phyloP scores from a whole-genome alignment of 2,888 invertebrate genomes.

The Iphiclides podalirius region DNA sequence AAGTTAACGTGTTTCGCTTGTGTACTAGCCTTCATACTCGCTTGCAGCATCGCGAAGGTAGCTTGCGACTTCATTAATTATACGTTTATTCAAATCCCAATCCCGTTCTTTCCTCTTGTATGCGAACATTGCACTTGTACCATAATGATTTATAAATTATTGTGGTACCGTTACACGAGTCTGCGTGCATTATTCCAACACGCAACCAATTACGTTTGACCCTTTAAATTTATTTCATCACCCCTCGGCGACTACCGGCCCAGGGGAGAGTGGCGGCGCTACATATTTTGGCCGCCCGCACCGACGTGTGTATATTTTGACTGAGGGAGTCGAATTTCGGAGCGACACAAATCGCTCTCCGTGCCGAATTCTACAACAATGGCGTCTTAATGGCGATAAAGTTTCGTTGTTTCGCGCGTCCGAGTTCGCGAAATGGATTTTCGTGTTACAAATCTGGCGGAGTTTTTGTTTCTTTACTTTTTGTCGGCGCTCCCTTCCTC shows the following conservation, averaged over 20 bases:
- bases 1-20: neutral
- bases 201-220: conserved; percentile 20
- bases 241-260: neutral
- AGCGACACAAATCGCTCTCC: conserved; percentile 41
- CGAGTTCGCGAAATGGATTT: conserved; percentile 27
- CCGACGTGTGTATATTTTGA: conserved; percentile 35
- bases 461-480: conserved; percentile 25
- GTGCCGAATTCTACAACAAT: conserved; percentile 46
- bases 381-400: conserved; percentile 35
- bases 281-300: conserved; percentile 21
- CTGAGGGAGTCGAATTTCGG: conserved; percentile 31
- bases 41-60: conserved; percentile 12
- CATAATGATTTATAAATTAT: conserved; percentile 33
- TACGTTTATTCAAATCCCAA: conserved; percentile 24
- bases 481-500: conserved; percentile 1
- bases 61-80: conserved; percentile 25
- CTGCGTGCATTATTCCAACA: conserved; percentile 7
- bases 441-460: conserved; percentile 31
- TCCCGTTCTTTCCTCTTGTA: conserved; percentile 27
- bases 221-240: conserved; percentile 13
- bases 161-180: conserved; percentile 27
- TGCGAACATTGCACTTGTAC: conserved; percentile 31
- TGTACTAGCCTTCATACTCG: conserved; percentile 7
- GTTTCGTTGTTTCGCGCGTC: conserved; percentile 29
- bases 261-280: conserved; percentile 14